Evolutionary conservation across 2,797 vertebrate genomes (phyloP), one percentile per base, ranked within the genome.

Genomic region (Microcaecilia unicolor): DNA sequence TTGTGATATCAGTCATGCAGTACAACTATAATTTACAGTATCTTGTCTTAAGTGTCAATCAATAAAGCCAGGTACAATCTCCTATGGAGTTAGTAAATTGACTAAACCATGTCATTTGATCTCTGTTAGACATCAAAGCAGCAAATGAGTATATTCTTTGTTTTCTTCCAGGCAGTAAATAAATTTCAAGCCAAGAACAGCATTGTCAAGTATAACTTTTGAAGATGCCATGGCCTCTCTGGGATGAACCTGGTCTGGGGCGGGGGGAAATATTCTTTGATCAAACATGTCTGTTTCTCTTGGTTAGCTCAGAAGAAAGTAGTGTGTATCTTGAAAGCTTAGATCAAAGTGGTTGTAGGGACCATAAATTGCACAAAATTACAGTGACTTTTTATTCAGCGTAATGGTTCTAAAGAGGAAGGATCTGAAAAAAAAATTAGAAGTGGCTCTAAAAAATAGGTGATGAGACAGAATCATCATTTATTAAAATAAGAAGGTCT

Each of bases 311-410:
- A 67, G 76, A 80, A 68, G 44, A 78, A 41, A 67, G 70, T 48
- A 53, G 60, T 54, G 42, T 58, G 57, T 84, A 71, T 88, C 79
- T 45, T 83, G 84, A 85, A 86, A 84, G 64, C 77, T 60, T 44
- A 88, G 87, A 94, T 93, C 85, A 93, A 94, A 93, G 87, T 74
- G 64, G 65, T 59, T 71, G 70, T 74, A 77, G 70, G 48, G 57
- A 73, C 69, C 64, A 67, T 68, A 78, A 82, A 86, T 77, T 74
- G 71, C 50, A 64, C 61, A 66, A 74, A 72, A 81, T 79, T 56
- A 30, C 47, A 44, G n/a, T 32, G 55, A 61, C 54, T 45, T 61
- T 71, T 76, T 62, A 58, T 64, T 79, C 16, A 27, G 44, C 33
- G 45, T 67, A 66, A 68, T 64, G 46, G 61, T 61, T 45, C 47